Percentiles rank a stretch among this genome's conserved stretches.
Conservation (phyloP, 2,113 vertebrate species). For the Candoia aspera region DNA sequence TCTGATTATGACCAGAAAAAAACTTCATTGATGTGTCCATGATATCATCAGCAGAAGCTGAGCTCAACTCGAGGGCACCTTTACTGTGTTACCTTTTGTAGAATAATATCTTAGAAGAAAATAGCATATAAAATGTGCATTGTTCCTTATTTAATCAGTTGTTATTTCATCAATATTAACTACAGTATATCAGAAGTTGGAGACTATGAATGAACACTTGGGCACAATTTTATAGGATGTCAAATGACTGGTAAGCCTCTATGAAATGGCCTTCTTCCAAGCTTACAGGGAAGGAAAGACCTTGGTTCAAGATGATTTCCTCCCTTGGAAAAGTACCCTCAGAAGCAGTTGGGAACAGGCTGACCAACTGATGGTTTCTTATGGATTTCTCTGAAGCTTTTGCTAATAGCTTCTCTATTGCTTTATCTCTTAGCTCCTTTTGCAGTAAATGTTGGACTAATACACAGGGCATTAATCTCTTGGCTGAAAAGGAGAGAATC, state of each 20-base stretch:
- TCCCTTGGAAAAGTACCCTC: constrained; percentile 18
- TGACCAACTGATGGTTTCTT: constrained; percentile 48
- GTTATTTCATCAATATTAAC: too few relatives aligned
- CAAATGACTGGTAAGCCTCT: constrained; percentile 32
- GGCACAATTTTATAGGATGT: constrained; percentile 27
- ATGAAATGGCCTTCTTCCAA: constrained; percentile 16
- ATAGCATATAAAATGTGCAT: too few relatives aligned
- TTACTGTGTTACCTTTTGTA: too few relatives aligned
- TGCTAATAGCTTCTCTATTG: constrained; percentile 63
- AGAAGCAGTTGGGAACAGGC: constrained; percentile 39
- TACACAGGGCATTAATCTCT: constrained; percentile 58
- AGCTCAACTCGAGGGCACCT: too few relatives aligned
- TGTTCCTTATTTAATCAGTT: too few relatives aligned
- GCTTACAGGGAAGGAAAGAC: background rate
- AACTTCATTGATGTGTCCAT: too few relatives aligned
- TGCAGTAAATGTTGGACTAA: constrained; percentile 57
- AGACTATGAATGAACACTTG: too few relatives aligned
- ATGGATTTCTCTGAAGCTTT: constrained; percentile 55
- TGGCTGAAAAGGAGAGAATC: constrained; percentile 49
- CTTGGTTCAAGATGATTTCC: background rate
- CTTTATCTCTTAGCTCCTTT: constrained; percentile 63
- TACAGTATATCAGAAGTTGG: too few relatives aligned
- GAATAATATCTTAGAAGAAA: too few relatives aligned
- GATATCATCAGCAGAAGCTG: too few relatives aligned
- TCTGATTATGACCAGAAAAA: too few relatives aligned